Percentiles rank a stretch among this genome's conserved stretches.
Conservation (phyloP, 2,797 vertebrate genomes). For the Poecilia picta region DNA sequence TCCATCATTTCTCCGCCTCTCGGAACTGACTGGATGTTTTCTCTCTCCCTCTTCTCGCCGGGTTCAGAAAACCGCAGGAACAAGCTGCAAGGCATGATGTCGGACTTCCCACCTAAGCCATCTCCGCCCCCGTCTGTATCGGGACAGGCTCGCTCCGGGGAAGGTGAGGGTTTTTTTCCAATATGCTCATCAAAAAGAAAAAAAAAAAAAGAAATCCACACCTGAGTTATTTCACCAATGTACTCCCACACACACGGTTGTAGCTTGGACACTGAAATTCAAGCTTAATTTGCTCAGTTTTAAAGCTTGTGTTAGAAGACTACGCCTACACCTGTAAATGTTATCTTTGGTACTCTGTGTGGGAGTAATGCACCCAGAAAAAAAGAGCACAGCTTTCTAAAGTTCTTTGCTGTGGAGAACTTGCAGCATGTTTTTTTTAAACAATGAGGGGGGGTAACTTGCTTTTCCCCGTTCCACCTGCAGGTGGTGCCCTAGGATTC, state of each 20-base stretch:
- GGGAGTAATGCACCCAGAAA: constrained; percentile 32
- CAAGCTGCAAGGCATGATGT: constrained; percentile 90
- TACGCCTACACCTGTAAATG: constrained; percentile 38
- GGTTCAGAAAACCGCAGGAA: constrained; percentile 88
- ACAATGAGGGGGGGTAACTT: not conserved
- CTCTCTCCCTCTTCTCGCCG: constrained; percentile 70
- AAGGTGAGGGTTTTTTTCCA: constrained; percentile 79
- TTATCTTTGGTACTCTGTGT: constrained; percentile 33
- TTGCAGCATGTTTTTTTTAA: constrained; percentile 3
- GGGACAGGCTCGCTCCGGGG: constrained; percentile 83
- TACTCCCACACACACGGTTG: constrained; percentile 8
- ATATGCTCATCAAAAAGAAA: not conserved
- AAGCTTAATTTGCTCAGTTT: constrained; percentile 24
- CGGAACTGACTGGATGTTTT: constrained; percentile 74
- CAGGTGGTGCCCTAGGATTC: constrained; percentile 87
- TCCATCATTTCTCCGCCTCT: constrained; percentile 33
- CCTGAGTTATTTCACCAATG: not conserved
- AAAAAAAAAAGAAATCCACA: constrained; percentile 7
- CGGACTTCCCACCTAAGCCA: constrained; percentile 88
- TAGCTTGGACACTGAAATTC: constrained; percentile 10
- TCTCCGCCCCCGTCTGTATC: constrained; percentile 81
- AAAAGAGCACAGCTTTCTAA: constrained; percentile 14
- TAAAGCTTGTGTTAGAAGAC: constrained; percentile 27
- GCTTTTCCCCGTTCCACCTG: constrained; percentile 40
- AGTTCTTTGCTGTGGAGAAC: not conserved